Conservation (phyloP, 2,113 vertebrate genomes). For the Crotalus viridis region DNA sequence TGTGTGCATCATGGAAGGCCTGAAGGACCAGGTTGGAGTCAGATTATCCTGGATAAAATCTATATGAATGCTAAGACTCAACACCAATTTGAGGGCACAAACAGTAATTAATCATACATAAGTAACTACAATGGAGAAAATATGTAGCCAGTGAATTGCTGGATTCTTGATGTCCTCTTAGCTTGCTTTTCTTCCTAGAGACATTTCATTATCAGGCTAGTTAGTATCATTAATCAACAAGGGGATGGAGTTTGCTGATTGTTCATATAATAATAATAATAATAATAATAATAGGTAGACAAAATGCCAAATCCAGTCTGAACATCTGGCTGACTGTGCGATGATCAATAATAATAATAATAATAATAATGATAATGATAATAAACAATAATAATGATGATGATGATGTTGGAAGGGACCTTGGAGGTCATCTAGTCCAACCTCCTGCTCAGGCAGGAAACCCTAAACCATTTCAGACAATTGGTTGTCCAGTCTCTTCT, state of each 20-base stretch:
- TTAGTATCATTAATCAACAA: not conserved
- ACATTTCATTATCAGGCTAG: not conserved
- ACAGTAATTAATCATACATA: not conserved
- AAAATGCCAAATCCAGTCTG: no score
- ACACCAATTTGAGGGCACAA: not conserved
- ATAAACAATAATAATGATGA: accelerated
- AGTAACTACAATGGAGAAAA: not conserved
- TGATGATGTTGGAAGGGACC: no score
- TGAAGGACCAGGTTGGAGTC: not conserved
- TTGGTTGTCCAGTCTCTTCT: no score
- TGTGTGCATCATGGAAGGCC: not conserved
- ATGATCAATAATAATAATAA: no score
- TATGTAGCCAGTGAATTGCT: not conserved
- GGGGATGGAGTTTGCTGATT: not conserved
- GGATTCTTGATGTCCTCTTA: not conserved
- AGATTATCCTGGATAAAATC: not conserved
- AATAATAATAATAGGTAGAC: no score
- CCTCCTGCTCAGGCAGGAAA: no score
- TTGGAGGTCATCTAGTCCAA: no score
- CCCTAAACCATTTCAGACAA: no score
- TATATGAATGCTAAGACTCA: not conserved
- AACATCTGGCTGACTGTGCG: no score
- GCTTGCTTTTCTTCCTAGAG: not conserved
- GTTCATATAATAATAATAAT: not conserved
- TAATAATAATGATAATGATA: no score